Conservation (phyloP, 2,888 invertebrate species). For the Cephonodes hylas region DNA sequence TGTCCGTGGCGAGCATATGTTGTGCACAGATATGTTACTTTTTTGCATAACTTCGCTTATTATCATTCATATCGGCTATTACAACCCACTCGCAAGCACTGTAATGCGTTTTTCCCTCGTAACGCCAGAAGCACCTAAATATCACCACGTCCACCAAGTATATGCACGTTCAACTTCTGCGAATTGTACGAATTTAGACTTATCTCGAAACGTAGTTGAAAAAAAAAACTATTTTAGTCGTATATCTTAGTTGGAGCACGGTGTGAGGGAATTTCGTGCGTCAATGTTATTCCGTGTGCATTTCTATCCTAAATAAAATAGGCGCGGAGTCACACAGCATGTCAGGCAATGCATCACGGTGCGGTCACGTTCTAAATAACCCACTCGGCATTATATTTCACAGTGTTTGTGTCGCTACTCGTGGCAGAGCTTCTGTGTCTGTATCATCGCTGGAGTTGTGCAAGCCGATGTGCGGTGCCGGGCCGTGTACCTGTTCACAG, state of each 20-base stretch:
- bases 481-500: constrained; percentile 58
- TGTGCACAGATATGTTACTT: background rate
- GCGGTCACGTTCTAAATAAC: constrained; percentile 72
- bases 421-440: constrained; percentile 58
- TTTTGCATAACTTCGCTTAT: constrained; percentile 3
- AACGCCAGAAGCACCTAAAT: constrained; percentile 34
- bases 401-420: constrained; percentile 59
- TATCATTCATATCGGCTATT: constrained; percentile 8
- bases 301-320: constrained; percentile 44
- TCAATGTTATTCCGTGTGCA: constrained; percentile 21
- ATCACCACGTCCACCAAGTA: constrained; percentile 25
- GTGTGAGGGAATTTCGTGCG: background rate
- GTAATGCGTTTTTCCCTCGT: constrained; percentile 26
- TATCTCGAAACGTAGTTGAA: background rate
- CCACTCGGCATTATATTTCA: constrained; percentile 61
- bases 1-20: background rate
- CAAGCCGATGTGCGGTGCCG: constrained; percentile 54
- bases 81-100: constrained; percentile 3
- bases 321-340: constrained; percentile 39
- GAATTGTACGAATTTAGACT: constrained; percentile 1
- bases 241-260: background rate
- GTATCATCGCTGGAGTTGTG: constrained; percentile 60
- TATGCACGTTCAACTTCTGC: constrained; percentile 15
- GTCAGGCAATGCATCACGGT: constrained; percentile 53
- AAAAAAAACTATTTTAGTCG: background rate